Conservation (phyloP, 2,797 vertebrate genomes). For the Alauda arvensis region DNA sequence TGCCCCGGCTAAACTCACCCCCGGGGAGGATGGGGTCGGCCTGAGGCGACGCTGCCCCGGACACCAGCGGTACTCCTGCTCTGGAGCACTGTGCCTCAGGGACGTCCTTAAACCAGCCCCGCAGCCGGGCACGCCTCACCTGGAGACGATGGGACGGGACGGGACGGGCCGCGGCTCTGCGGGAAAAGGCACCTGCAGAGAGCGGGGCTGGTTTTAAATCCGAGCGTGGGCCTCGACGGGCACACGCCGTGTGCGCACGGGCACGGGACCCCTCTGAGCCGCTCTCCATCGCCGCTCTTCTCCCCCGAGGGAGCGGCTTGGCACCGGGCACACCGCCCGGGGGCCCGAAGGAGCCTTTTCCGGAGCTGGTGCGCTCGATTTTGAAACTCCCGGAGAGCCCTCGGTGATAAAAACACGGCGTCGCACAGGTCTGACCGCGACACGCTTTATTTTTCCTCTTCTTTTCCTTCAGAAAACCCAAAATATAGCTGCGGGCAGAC, state of each 20-base stretch:
- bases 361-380: background rate
- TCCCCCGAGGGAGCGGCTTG: background rate
- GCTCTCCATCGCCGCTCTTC: background rate
- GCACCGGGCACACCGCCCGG: background rate
- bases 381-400: background rate
- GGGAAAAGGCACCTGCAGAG: background rate
- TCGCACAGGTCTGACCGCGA: background rate
- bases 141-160: background rate
- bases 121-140: background rate
- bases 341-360: background rate
- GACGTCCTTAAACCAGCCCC: background rate
- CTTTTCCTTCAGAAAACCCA: background rate
- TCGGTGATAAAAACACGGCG: background rate
- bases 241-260: background rate
- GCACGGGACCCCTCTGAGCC: background rate
- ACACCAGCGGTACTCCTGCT: too few relatives aligned
- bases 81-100: background rate
- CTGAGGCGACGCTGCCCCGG: background rate
- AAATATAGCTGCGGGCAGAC: background rate
- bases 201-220: background rate
- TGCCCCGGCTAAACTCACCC: background rate
- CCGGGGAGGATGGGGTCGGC: background rate
- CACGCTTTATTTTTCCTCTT: constrained; percentile 14
- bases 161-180: background rate
- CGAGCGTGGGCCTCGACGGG: background rate